These are phyloP conservation scores for Cephus nigrinus DNA, from an alignment of 2,888 invertebrate species.

Conservation along the genomic window DNA sequence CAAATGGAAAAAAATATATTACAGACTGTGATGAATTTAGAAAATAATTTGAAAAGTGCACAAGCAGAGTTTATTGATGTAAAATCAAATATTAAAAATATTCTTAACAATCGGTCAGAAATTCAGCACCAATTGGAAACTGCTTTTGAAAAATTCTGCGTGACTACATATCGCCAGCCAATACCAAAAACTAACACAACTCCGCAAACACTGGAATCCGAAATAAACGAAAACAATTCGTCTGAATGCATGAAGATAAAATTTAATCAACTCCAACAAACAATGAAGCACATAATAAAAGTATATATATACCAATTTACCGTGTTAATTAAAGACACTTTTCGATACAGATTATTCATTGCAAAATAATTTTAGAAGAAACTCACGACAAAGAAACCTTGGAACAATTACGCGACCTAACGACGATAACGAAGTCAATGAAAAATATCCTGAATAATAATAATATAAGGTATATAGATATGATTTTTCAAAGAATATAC, in stretches of 20 bases:
- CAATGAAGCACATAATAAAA: constrained; percentile 10
- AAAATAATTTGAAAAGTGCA: constrained; percentile 6
- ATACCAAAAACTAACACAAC: not conserved
- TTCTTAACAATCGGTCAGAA: not conserved
- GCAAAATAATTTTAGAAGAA: not conserved
- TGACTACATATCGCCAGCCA: constrained; percentile 1
- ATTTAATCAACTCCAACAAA: constrained; percentile 12
- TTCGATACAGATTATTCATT: not conserved
- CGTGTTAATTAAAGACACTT: not conserved
- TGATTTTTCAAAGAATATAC: not conserved
- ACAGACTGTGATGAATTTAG: not conserved
- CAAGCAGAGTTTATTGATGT: not conserved
- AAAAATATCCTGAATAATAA: not conserved
- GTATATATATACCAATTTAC: constrained; percentile 18
- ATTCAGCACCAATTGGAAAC: constrained; percentile 1
- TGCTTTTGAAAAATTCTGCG: constrained; percentile 12
- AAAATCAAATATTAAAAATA: constrained; percentile 1
- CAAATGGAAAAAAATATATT: constrained; percentile 10
- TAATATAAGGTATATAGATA: not conserved
- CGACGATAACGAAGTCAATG: not conserved
- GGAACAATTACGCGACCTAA: not conserved
- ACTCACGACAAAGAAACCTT: not conserved
- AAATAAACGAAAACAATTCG: not conserved
- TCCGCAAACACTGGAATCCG: not conserved
- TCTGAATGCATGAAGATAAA: constrained; percentile 11